A percentile compares a stretch with the other conserved stretches of the same genome.
phyloP scores from a whole-genome alignment of 2,113 vertebrate species.

The Ptilonorhynchus violaceus region DNA sequence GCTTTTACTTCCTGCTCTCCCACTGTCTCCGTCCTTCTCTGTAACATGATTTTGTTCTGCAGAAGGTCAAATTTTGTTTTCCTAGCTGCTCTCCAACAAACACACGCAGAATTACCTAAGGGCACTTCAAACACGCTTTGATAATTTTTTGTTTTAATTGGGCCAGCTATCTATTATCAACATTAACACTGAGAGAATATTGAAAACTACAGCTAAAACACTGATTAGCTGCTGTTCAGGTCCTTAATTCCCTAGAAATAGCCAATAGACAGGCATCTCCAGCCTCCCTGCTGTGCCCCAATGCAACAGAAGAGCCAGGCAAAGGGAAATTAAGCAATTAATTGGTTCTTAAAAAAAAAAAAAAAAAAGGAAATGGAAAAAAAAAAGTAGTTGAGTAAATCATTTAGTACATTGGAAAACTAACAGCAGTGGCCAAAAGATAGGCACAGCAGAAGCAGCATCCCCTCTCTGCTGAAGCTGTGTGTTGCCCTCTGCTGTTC shows the following conservation, averaged over 20 bases:
- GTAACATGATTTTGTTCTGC: neutral
- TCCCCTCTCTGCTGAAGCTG: neutral
- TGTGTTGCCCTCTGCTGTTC: slow-evolving; percentile 19
- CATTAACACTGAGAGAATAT: slow-evolving; percentile 54
- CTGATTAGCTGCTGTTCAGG: slow-evolving; percentile 43
- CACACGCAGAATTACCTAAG: slow-evolving; percentile 44
- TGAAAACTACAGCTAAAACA: slow-evolving; percentile 47
- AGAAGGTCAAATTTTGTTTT: slow-evolving; percentile 64
- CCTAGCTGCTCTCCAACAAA: slow-evolving; percentile 6
- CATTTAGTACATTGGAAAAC: neutral
- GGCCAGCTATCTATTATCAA: slow-evolving; percentile 63
- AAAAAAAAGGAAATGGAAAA: fast-evolving
- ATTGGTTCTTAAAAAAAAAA: neutral
- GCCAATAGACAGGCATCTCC: slow-evolving; percentile 33
- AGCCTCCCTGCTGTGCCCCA: slow-evolving; percentile 37
- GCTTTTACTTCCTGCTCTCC: neutral
- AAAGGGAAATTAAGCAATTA: slow-evolving; percentile 60
- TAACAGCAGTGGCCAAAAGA: neutral
- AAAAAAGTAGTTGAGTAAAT: neutral
- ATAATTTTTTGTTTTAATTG: slow-evolving; percentile 67
- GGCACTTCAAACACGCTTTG: slow-evolving; percentile 57
- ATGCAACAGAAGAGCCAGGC: slow-evolving; percentile 21
- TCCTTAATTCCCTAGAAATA: slow-evolving; percentile 52
- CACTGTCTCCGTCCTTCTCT: neutral
- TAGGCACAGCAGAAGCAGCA: neutral